Conservation (phyloP, 2,888 invertebrate species). For the Phyllotreta cruciferae region DNA sequence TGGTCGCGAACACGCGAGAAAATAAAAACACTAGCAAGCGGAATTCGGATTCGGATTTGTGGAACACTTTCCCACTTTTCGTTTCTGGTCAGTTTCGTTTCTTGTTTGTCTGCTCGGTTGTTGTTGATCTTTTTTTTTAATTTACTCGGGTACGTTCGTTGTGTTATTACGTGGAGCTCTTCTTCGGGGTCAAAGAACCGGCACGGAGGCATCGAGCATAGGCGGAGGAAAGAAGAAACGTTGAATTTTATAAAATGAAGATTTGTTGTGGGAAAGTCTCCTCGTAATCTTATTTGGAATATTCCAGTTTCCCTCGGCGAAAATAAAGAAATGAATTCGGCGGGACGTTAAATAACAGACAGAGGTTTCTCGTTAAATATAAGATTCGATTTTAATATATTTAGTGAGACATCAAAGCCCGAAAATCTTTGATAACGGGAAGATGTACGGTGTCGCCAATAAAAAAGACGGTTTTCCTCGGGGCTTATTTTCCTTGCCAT, state of each 20-base stretch:
- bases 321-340: too few relatives aligned
- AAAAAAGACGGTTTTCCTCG: not conserved
- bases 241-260: not conserved
- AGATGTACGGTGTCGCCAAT: not conserved
- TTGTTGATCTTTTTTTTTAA: not conserved
- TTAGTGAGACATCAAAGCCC: too few relatives aligned
- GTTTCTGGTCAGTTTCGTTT: conserved; percentile 34
- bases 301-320: too few relatives aligned
- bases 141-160: not conserved
- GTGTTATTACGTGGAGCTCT: not conserved
- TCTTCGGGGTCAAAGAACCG: conserved; percentile 1
- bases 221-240: conserved; percentile 5
- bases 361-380: too few relatives aligned
- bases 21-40: not conserved
- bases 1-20: not conserved
- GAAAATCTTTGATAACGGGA: not conserved
- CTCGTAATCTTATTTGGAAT: too few relatives aligned
- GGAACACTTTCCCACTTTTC: conserved; percentile 49
- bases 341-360: too few relatives aligned
- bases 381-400: too few relatives aligned
- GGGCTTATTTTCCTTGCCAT: not conserved
- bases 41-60: conserved; percentile 40
- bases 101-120: not conserved
- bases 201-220: not conserved
- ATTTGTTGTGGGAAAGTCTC: too few relatives aligned